These are phyloP conservation scores for Perdita meconis DNA, from an alignment of 2,888 invertebrate genomes.

Conservation along the genomic window DNA sequence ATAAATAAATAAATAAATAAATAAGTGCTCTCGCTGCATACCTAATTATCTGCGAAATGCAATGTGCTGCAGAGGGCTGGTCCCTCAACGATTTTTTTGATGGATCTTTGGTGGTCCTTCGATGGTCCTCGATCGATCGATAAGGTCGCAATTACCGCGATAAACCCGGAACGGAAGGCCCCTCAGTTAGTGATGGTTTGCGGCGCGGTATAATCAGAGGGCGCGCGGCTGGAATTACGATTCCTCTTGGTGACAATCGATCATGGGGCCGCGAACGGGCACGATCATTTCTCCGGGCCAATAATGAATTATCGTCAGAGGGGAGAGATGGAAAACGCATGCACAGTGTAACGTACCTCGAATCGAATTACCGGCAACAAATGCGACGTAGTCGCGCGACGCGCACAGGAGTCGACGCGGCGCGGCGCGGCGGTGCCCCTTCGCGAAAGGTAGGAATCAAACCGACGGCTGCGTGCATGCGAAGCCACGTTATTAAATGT, in stretches of 20 bases:
- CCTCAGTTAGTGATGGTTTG: too few relatives aligned
- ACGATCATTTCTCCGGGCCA: constrained; percentile 36
- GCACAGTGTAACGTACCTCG: constrained; percentile 29
- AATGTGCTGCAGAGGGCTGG: too few relatives aligned
- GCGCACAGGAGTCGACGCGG: constrained; percentile 8
- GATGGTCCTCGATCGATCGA: not conserved
- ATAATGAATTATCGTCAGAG: constrained; percentile 41
- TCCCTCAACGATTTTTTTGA: too few relatives aligned
- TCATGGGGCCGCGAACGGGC: not conserved
- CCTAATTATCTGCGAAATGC: too few relatives aligned
- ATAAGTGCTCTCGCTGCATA: too few relatives aligned
- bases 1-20: too few relatives aligned
- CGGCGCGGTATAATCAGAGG: constrained; percentile 21
- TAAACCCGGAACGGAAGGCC: not conserved
- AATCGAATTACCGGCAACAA: constrained; percentile 46
- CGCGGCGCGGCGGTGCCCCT: constrained; percentile 23
- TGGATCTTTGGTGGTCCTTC: too few relatives aligned
- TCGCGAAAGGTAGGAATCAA: constrained; percentile 43
- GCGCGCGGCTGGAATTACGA: constrained; percentile 23
- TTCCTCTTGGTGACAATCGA: constrained; percentile 29
- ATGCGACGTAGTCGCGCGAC: constrained; percentile 14
- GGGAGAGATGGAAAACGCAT: too few relatives aligned
- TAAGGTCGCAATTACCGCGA: not conserved
- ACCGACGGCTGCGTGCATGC: constrained; percentile 44
- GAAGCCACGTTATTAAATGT: constrained; percentile 68